Base-by-base conservation (phyloP, 2,888 invertebrate species). In the Proisotoma minuta region DNA sequence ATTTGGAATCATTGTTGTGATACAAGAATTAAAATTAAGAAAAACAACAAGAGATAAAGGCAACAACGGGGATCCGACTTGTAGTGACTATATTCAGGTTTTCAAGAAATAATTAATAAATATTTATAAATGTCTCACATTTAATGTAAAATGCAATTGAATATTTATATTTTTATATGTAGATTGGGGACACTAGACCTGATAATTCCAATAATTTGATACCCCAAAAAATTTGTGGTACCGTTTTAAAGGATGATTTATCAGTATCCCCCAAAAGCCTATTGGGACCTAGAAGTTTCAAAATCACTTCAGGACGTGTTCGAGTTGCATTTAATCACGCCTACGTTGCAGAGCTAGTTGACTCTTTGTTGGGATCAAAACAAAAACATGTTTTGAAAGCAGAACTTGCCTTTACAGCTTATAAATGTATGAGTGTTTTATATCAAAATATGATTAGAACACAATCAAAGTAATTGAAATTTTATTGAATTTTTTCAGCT, bases 11-110 rank as follows among this genome's bases (percentile, higher is more conserved):
- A 63, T 68, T 22, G 68, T 65, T 1, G 68, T 68, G 34, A 62
- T 68, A 50, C 68, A 68, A 59, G 68, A 68, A 29, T 50, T 68
- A 15, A 63, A 52, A 23, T 54, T 68, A 47, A 52, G 68, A 40
- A 65, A 59, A 57, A 68, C 57, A 39, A 59, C 59, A 48, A 34
- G 63, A 26, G 68, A 65, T n/a, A 39, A 63, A 50, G 60, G 61
- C 1, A 43, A 12, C 18, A 43, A 59, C 18, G 60, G 51, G 24
- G 59, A 59, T 56, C 56, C 51, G n/a, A 34, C 59, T 29, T 68
- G 68, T 26, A 65, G 63, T 47, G 68, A 68, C 34, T 68, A 68
- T 27, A 57, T 68, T 59, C 65, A 65, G 62, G 68, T 68, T 57
- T 29, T 57, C 43, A 53, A 48, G 27, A 57, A 23, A 27, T 57